Evolutionary conservation across 2,888 invertebrate genomes (phyloP).

Genomic region (Leucozona laternaria): DNA sequence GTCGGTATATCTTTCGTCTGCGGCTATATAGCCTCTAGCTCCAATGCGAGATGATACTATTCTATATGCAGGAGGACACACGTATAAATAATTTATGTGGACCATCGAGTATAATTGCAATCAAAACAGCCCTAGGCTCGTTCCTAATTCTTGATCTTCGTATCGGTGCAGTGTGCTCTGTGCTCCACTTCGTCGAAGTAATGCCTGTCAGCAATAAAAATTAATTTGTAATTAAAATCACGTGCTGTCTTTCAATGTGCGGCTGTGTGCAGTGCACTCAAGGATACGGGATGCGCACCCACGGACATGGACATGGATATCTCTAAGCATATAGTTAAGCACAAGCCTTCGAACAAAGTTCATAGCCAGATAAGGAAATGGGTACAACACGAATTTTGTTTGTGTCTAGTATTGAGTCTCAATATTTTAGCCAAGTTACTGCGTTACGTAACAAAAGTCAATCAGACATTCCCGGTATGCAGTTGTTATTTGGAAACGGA

Average conservation of each 20-base stretch:
- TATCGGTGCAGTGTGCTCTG: background rate
- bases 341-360: background rate
- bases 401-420: background rate
- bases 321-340: background rate
- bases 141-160: slow-evolving; percentile 49
- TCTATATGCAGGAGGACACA: slow-evolving; percentile 42
- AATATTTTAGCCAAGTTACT: slow-evolving; percentile 40
- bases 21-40: background rate
- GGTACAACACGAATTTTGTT: background rate
- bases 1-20: background rate
- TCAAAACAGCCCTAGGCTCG: slow-evolving; percentile 62
- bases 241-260: slow-evolving; percentile 38
- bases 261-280: too few species aligned
- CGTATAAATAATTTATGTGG: slow-evolving; percentile 69
- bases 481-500: background rate
- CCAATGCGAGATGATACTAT: background rate
- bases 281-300: slow-evolving; percentile 4
- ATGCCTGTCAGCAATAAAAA: slow-evolving; percentile 72
- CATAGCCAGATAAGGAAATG: slow-evolving; percentile 42
- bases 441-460: slow-evolving; percentile 56
- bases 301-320: slow-evolving; percentile 7
- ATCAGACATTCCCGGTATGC: background rate
- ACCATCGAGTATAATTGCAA: slow-evolving; percentile 72
- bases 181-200: slow-evolving; percentile 9
- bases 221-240: slow-evolving; percentile 74